phyloP scores from a whole-genome alignment of 2,888 invertebrate genomes.

The Siphlonurus alternatus region DNA sequence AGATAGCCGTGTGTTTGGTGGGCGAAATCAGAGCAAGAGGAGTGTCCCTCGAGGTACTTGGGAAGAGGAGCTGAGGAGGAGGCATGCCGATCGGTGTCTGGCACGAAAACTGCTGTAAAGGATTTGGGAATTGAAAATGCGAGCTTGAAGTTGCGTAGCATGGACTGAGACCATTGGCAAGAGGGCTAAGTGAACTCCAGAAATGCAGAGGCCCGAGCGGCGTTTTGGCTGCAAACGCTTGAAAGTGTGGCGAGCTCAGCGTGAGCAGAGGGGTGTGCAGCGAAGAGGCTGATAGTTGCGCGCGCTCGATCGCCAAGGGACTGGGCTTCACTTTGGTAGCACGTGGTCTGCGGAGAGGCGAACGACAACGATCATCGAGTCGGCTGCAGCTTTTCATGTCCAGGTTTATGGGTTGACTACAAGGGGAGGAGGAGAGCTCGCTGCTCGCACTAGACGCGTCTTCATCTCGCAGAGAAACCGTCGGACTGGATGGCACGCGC shows the following conservation, averaged over 20 bases:
- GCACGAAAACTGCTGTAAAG: background rate
- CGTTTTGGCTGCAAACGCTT: slow-evolving; percentile 16
- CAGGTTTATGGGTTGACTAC: slow-evolving; percentile 12
- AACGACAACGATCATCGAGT: slow-evolving; percentile 1
- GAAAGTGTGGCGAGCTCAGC: slow-evolving; percentile 14
- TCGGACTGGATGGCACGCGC: slow-evolving; percentile 14
- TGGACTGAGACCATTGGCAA: slow-evolving; percentile 12
- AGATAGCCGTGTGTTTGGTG: background rate
- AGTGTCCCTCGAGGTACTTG: background rate
- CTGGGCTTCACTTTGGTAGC: background rate
- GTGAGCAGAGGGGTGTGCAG: slow-evolving; percentile 16
- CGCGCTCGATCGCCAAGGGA: background rate
- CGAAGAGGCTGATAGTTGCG: slow-evolving; percentile 7
- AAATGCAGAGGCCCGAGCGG: slow-evolving; percentile 23
- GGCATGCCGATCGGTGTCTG: background rate
- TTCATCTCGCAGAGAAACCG: slow-evolving; percentile 13
- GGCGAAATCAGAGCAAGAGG: background rate
- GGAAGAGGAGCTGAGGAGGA: background rate
- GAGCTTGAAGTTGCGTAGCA: slow-evolving; percentile 10
- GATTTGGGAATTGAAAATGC: slow-evolving; percentile 10
- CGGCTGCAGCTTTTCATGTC: slow-evolving; percentile 9
- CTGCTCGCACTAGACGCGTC: slow-evolving; percentile 5
- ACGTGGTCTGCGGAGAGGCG: background rate
- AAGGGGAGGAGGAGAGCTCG: slow-evolving; percentile 4
- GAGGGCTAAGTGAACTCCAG: slow-evolving; percentile 24